phyloP scores from a whole-genome alignment of 1,140 invertebrate species.

The Caenorhabditis latens region DNA sequence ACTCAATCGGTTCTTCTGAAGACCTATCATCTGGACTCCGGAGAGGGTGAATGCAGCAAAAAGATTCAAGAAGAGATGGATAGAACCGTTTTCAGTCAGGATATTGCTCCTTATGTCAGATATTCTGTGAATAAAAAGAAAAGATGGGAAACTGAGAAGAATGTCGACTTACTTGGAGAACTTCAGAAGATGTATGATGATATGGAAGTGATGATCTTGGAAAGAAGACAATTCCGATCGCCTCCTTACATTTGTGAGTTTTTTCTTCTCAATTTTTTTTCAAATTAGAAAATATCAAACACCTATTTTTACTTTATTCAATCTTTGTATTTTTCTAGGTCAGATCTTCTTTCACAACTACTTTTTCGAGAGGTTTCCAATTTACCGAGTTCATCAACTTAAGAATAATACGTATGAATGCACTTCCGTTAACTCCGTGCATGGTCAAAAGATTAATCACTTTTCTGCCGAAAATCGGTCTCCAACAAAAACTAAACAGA shows the following conservation, averaged over 20 bases:
- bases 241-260: neutral
- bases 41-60: constrained; percentile 1
- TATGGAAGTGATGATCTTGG: neutral
- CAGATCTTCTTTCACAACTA: neutral
- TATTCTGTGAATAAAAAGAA: constrained; percentile 26
- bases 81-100: constrained; percentile 8
- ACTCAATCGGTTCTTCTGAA: neutral
- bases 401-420: neutral
- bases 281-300: no score
- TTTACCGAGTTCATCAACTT: neutral
- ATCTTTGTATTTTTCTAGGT: neutral
- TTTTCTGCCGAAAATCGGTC: neutral
- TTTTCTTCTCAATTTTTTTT: neutral
- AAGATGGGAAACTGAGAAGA: neutral
- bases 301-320: neutral
- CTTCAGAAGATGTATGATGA: constrained; percentile 25
- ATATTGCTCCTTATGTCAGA: constrained; percentile 3
- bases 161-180: neutral
- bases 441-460: neutral
- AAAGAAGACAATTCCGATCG: neutral
- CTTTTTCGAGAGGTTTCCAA: neutral
- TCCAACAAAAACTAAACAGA: neutral
- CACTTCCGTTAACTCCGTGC: neutral
- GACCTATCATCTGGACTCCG: constrained; percentile 21
- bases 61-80: neutral